phyloP scores from a whole-genome alignment of 2,797 vertebrate species.

The Spinus olivaceus region DNA sequence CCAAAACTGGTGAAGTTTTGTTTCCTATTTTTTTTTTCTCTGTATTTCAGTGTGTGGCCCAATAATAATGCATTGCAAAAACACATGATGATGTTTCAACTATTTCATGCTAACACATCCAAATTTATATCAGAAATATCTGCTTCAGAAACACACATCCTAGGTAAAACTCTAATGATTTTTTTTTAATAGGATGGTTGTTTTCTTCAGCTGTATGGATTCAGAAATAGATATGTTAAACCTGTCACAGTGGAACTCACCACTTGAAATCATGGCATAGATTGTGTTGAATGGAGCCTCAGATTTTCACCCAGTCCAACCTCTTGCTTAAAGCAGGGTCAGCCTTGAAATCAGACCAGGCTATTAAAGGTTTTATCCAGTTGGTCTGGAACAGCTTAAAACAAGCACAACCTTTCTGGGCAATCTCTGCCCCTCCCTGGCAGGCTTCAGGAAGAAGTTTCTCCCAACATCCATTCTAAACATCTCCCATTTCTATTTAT shows the following conservation, averaged over 20 bases:
- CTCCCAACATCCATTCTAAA: neutral
- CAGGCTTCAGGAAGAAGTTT: neutral
- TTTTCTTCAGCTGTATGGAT: neutral
- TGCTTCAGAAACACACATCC: neutral
- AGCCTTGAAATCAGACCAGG: neutral
- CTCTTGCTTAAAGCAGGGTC: neutral
- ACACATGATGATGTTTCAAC: neutral
- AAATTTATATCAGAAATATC: neutral
- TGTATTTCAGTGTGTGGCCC: neutral
- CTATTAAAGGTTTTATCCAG: neutral
- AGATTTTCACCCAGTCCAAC: neutral
- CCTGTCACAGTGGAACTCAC: neutral
- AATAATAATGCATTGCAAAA: neutral
- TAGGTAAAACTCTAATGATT: neutral
- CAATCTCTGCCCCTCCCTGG: neutral
- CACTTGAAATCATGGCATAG: neutral
- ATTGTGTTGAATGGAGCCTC: neutral
- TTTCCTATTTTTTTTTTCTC: fast-evolving
- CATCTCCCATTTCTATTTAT: neutral
- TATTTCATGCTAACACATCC: neutral
- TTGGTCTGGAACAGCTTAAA: neutral
- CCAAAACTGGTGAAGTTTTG: neutral
- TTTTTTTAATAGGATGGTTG: neutral
- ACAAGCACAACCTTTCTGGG: neutral
- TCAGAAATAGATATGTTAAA: neutral